A percentile compares a stretch with the other conserved stretches of the same genome.
phyloP scores from a whole-genome alignment of 1,140 invertebrate species.

The Drosophila pachea region DNA sequence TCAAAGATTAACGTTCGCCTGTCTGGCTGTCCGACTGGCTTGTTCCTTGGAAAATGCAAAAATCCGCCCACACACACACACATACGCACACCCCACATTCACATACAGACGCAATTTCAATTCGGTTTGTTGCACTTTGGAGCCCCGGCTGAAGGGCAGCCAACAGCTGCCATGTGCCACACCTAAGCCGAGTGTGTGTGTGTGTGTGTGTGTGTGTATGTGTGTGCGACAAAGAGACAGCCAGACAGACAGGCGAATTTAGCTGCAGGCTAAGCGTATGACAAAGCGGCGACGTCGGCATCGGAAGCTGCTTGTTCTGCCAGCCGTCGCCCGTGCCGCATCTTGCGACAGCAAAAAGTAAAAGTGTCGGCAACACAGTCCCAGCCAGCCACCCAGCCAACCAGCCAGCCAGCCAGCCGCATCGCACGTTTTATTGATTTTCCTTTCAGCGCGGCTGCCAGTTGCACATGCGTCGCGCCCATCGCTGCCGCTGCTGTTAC shows the following conservation, averaged over 20 bases:
- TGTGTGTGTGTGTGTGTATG: conserved; percentile 35
- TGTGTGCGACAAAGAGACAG: conserved; percentile 25
- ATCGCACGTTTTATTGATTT: conserved; percentile 77
- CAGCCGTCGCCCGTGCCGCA: conserved; percentile 58
- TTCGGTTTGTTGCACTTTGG: conserved; percentile 76
- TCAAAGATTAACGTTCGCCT: conserved; percentile 71
- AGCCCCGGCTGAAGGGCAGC: conserved; percentile 36
- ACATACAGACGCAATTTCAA: conserved; percentile 47
- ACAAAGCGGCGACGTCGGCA: conserved; percentile 62
- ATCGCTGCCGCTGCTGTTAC: conserved; percentile 9
- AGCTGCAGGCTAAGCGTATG: conserved; percentile 76
- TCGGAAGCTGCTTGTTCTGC: conserved; percentile 68
- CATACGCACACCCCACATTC: background rate
- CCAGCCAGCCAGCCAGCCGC: conserved; percentile 45
- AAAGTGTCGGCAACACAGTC: conserved; percentile 55
- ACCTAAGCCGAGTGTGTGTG: conserved; percentile 58
- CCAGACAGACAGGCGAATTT: conserved; percentile 66
- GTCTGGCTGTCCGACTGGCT: conserved; percentile 10
- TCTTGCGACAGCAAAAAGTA: conserved; percentile 58
- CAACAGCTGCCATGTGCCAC: conserved; percentile 72
- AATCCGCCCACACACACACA: background rate
- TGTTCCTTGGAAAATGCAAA: conserved; percentile 54
- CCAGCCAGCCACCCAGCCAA: conserved; percentile 7
- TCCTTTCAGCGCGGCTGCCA: conserved; percentile 52
- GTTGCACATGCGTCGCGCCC: conserved; percentile 69